A percentile compares a stretch with the other conserved stretches of the same genome.
Conservation (phyloP, 1,140 invertebrate genomes). For the Ridgeia piscesae region DNA sequence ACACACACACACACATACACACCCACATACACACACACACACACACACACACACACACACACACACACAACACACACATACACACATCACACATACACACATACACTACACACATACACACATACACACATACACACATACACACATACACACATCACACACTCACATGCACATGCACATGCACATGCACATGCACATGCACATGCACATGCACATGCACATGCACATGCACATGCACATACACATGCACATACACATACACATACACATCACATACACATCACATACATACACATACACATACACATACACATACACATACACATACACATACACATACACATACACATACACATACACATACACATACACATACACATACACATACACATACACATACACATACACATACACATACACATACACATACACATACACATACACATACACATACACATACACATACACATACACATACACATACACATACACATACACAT, state of each 20-base stretch:
- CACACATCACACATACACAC: neutral
- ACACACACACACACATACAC: too few species aligned
- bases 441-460: neutral
- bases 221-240: neutral
- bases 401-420: neutral
- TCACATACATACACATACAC: neutral
- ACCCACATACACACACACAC: neutral
- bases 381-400: neutral
- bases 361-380: neutral
- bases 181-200: neutral
- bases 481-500: neutral
- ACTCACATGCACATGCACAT: neutral
- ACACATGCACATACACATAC: neutral
- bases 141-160: neutral
- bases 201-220: neutral
- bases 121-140: neutral
- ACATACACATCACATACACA: neutral
- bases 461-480: slow-evolving; percentile 3
- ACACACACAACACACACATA: slow-evolving; percentile 4
- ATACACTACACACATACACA: slow-evolving; percentile 3
- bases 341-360: too few species aligned
- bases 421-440: slow-evolving; percentile 1
- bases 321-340: too few species aligned
- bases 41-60: neutral
- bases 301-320: too few species aligned